Conservation (phyloP, 2,113 vertebrate genomes). For the Nicator chloris region DNA sequence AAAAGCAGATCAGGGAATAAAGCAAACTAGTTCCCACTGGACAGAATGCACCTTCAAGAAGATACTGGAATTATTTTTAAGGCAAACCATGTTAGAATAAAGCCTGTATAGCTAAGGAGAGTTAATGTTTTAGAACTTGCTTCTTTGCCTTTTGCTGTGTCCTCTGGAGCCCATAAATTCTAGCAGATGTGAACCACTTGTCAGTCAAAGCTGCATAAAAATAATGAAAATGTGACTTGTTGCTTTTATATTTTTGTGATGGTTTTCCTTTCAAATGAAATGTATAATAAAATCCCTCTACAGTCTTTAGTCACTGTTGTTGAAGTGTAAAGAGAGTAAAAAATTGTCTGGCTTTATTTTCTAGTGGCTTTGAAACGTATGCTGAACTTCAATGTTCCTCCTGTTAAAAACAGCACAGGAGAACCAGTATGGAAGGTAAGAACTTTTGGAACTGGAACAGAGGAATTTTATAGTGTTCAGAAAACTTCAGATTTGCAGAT, state of each 20-base stretch:
- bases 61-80: not conserved
- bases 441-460: not conserved
- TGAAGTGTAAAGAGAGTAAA: not conserved
- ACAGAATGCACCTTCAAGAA: not conserved
- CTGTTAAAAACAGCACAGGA: constrained; percentile 89
- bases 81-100: not conserved
- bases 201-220: not conserved
- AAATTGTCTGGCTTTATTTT: constrained; percentile 30
- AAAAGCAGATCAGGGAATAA: not conserved
- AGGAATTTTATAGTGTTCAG: not conserved
- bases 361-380: constrained; percentile 93
- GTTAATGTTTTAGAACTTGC: not conserved
- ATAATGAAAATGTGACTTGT: not conserved
- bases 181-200: not conserved
- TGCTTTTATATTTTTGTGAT: not conserved
- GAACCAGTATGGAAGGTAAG: constrained; percentile 98
- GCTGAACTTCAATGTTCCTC: constrained; percentile 95
- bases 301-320: not conserved
- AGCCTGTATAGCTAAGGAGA: not conserved
- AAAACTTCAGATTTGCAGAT: not conserved
- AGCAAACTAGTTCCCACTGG: not conserved
- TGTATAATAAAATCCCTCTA: not conserved
- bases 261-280: not conserved
- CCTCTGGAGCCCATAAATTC: not conserved
- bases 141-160: not conserved